These are phyloP conservation scores for Carassius gibelio DNA, from an alignment of 2,113 vertebrate genomes.

Conservation along the genomic window DNA sequence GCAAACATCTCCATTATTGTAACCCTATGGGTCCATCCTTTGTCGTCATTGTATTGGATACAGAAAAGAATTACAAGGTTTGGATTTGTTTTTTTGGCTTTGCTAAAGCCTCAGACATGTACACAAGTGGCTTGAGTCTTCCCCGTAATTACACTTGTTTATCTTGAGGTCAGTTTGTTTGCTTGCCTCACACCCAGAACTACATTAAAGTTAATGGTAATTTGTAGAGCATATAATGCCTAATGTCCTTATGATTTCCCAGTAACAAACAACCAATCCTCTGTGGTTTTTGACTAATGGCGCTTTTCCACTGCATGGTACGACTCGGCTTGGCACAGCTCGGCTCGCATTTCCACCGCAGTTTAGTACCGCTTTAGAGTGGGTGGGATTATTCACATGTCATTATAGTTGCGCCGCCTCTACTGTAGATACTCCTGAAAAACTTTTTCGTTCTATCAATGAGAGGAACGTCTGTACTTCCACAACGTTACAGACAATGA, in stretches of 20 bases:
- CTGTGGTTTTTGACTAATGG: not conserved
- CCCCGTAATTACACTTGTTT: constrained; percentile 7
- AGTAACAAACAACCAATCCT: not conserved
- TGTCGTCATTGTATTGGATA: constrained; percentile 13
- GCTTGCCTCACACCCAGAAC: constrained; percentile 5
- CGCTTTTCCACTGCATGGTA: no score
- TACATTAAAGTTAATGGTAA: constrained; percentile 17
- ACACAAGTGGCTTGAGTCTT: constrained; percentile 16
- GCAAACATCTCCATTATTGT: constrained; percentile 34
- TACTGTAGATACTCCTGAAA: no score
- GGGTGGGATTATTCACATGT: no score
- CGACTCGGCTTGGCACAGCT: no score
- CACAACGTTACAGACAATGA: no score
- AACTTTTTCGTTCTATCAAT: no score
- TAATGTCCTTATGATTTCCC: constrained; percentile 10
- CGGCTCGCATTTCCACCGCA: no score
- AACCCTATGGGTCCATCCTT: not conserved
- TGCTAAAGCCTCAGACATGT: constrained; percentile 22
- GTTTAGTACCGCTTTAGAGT: no score
- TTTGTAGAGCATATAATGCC: not conserved
- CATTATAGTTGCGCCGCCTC: no score
- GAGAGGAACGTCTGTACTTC: no score
- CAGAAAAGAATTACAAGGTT: constrained; percentile 26
- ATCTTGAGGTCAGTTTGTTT: constrained; percentile 26
- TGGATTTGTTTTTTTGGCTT: constrained; percentile 22